phyloP scores from a whole-genome alignment of 2,797 vertebrate species.

The Babyrousa celebensis region DNA sequence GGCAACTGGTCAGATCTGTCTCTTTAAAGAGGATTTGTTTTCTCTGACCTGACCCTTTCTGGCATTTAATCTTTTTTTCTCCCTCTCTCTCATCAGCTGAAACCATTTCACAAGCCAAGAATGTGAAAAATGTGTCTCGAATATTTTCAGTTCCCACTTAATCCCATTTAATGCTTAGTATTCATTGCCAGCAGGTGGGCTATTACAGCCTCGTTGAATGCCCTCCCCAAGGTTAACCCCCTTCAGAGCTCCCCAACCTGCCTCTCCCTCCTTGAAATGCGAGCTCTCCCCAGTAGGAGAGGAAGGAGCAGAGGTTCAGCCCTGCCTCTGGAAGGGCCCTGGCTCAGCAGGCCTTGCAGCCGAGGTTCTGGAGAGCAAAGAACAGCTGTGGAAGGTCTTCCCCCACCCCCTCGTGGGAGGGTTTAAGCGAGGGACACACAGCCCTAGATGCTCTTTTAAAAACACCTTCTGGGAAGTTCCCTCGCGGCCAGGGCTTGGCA shows the following conservation, averaged over 20 bases:
- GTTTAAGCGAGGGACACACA: neutral
- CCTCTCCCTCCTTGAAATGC: neutral
- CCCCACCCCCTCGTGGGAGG: neutral
- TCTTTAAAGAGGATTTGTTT: conserved; percentile 51
- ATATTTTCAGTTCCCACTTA: conserved; percentile 22
- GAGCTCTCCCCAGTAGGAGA: neutral
- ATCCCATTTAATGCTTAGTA: neutral
- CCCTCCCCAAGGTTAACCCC: neutral
- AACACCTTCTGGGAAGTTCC: neutral
- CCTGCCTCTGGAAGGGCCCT: neutral
- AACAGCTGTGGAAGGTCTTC: neutral
- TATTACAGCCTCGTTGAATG: neutral
- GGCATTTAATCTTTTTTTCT: neutral
- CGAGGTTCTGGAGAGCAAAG: neutral
- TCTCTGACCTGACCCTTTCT: neutral
- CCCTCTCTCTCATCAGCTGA: neutral
- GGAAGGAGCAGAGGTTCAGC: neutral
- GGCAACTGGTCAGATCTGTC: neutral
- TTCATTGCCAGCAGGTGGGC: neutral
- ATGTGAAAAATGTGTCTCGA: conserved; percentile 56
- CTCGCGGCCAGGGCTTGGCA: neutral
- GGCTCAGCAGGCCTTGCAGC: neutral
- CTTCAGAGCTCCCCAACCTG: neutral
- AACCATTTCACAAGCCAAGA: conserved; percentile 41
- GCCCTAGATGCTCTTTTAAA: neutral